These are phyloP conservation scores for Amiota minor DNA, from an alignment of 2,888 invertebrate species.

Conservation along the genomic window DNA sequence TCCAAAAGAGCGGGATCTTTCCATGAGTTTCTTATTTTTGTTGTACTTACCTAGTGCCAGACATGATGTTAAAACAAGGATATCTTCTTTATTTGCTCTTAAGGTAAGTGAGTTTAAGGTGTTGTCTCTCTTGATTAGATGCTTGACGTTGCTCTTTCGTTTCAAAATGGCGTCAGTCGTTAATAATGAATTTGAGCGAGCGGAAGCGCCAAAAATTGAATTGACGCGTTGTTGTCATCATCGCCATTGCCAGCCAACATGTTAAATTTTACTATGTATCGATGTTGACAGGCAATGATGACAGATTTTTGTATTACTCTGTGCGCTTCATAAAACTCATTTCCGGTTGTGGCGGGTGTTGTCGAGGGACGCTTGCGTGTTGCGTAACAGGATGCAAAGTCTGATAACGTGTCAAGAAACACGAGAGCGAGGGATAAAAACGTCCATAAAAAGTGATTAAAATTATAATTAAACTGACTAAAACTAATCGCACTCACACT, in stretches of 20 bases:
- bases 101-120: background rate
- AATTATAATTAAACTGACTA: slow-evolving; percentile 63
- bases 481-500: slow-evolving; percentile 3
- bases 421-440: background rate
- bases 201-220: slow-evolving; percentile 67
- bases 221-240: slow-evolving; percentile 53
- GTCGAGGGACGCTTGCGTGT: slow-evolving; percentile 14
- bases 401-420: background rate
- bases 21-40: too few relatives aligned
- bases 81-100: too few relatives aligned
- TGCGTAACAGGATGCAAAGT: slow-evolving; percentile 52
- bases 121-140: slow-evolving; percentile 64
- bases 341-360: slow-evolving; percentile 44
- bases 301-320: slow-evolving; percentile 54
- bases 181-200: slow-evolving; percentile 51
- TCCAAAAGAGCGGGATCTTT: too few relatives aligned
- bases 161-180: slow-evolving; percentile 64
- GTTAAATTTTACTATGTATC: too few relatives aligned
- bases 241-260: background rate
- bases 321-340: slow-evolving; percentile 66
- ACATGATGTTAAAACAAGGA: background rate
- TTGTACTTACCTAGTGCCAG: too few relatives aligned
- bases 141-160: slow-evolving; percentile 38
- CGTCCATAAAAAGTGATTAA: slow-evolving; percentile 55
- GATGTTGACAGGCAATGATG: slow-evolving; percentile 32